Percentiles rank a stretch among this genome's conserved stretches.
phyloP scores from a whole-genome alignment of 64 coral and sea anemone species.

The Pachyseris speciosa region DNA sequence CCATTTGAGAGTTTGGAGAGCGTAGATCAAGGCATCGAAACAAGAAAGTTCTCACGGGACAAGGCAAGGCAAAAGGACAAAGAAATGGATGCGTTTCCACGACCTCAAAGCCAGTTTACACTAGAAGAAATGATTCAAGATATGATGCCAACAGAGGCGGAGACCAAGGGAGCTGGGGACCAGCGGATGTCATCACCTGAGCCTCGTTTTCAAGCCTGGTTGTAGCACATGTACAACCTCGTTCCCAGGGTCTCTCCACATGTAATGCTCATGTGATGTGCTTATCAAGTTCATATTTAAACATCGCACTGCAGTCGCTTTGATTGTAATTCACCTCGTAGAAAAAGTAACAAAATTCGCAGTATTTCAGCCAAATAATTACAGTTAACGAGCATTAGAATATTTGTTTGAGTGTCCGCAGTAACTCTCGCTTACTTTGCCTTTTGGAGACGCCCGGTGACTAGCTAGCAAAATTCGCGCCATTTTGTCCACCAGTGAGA shows the following conservation, averaged over 20 bases:
- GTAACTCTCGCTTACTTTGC: too few species aligned
- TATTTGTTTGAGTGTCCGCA: too few species aligned
- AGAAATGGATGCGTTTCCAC: constrained; percentile 31
- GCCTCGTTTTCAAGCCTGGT: constrained; percentile 33
- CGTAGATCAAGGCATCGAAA: neutral
- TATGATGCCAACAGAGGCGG: constrained; percentile 23
- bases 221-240: neutral
- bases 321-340: too few species aligned
- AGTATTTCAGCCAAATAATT: too few species aligned
- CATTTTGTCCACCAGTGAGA: too few species aligned
- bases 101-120: constrained; percentile 8
- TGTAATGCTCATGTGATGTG: neutral
- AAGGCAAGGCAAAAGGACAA: constrained; percentile 4
- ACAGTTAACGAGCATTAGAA: too few species aligned
- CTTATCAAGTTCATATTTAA: too few species aligned
- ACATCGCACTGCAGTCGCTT: too few species aligned
- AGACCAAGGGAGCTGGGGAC: neutral
- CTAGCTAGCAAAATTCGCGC: too few species aligned
- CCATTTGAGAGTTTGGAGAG: neutral
- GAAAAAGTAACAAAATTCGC: too few species aligned
- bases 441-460: too few species aligned
- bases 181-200: neutral
- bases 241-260: too few species aligned
- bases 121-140: constrained; percentile 65
- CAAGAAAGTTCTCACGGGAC: neutral